These are phyloP conservation scores for Eurois occulta DNA, from an alignment of 2,888 invertebrate genomes.

Conservation along the genomic window DNA sequence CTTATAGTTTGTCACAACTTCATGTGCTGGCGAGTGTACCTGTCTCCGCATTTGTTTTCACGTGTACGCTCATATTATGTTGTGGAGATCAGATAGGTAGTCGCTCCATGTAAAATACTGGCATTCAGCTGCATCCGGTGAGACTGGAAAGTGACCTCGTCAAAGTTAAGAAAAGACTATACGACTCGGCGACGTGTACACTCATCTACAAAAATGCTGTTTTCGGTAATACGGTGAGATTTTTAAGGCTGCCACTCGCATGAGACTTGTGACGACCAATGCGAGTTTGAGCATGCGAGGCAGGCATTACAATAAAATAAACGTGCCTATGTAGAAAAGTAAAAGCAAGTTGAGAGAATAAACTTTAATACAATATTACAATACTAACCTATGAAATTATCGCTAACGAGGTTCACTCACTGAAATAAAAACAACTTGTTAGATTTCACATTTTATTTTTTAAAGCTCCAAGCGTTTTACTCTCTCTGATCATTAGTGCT, in stretches of 20 bases:
- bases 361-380: conserved; percentile 5
- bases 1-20: too few species aligned
- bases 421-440: conserved; percentile 26
- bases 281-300: background rate
- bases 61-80: background rate
- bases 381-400: background rate
- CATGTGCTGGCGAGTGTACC: background rate
- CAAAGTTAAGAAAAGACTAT: background rate
- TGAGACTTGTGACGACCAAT: background rate
- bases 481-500: conserved; percentile 31
- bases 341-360: conserved; percentile 12
- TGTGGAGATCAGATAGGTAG: background rate
- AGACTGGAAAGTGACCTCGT: background rate
- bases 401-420: conserved; percentile 1
- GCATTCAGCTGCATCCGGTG: background rate
- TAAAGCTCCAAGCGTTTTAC: conserved; percentile 5
- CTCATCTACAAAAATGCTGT: background rate
- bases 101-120: background rate
- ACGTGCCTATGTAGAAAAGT: background rate
- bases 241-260: background rate
- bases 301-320: background rate
- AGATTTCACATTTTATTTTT: conserved; percentile 25
- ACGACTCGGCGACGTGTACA: background rate
- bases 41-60: background rate
- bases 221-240: too few species aligned